Base-by-base conservation (phyloP, 2,797 vertebrate genomes). In the Eulemur rubriventer region DNA sequence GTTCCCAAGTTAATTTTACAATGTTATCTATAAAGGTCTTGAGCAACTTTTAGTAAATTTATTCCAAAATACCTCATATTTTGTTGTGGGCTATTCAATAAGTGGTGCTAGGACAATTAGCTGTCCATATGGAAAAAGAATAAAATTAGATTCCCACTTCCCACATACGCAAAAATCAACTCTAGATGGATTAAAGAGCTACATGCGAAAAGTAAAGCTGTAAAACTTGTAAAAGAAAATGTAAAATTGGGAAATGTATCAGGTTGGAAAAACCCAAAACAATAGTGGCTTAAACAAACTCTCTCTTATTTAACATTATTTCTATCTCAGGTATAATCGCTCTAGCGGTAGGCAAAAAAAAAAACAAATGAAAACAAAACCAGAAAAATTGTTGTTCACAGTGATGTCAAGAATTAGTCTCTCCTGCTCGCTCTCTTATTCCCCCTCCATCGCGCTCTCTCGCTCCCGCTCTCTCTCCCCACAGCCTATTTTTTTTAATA, bases 71-170 rank as follows among this genome's bases (percentile, higher is more conserved):
- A 96, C 57, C 79, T 96, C 88, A 11, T 96, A 55, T 94, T 96
- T 95, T 94, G 65, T 96, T 97, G 83, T 52, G 72, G 78, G 57
- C 78, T 89, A 7, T 70, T 86, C 28, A 33, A 50, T 84, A 86
- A 41, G 72, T 11, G 38, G 65, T 91, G 78, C 63, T 73, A 81
- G 94, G 81, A 96, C 96, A 91, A 94, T 96, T 93, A 94, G 79
- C 46, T 96, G 91, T 86, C 96, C 97, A 96, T 96, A 96, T 95
- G 97, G 96, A 65, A 82, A 90, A 89, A 96, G 38, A 90, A 82
- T 93, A 95, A 97, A 97, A 95, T 97, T 97, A 97, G 97, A 91
- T 94, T 96, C 82, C 89, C 95, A 98, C 97, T 93, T 96, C 96
- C 95, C 79, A 97, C 97, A 57, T 65, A 43, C 52, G 57, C 50